Percentiles rank a stretch among this genome's conserved stretches.
Conservation (phyloP, 2,888 invertebrate genomes). For the Bimastos eiseni region DNA sequence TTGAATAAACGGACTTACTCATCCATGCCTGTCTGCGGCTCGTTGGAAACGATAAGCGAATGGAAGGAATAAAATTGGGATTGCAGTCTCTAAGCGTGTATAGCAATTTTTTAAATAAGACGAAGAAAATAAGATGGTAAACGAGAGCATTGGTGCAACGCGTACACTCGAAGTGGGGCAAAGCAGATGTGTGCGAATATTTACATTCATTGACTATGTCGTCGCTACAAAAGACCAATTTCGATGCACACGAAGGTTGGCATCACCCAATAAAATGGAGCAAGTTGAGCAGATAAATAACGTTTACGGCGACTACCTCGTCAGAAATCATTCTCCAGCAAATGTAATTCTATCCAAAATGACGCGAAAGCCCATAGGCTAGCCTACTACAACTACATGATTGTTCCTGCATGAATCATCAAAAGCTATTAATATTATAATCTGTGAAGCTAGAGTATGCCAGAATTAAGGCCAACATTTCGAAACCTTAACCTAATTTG, state of each 20-base stretch:
- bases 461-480: too few relatives aligned
- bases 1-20: not conserved
- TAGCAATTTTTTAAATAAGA: not conserved
- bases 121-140: not conserved
- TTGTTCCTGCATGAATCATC: not conserved
- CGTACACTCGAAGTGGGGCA: not conserved
- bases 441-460: too few relatives aligned
- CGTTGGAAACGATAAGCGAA: slow-evolving; percentile 3
- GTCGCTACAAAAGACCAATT: not conserved
- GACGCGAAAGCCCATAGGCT: not conserved
- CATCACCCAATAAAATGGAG: not conserved
- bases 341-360: not conserved
- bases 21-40: not conserved
- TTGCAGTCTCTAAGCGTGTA: not conserved
- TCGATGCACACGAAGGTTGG: not conserved
- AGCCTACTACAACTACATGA: too few relatives aligned
- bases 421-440: too few relatives aligned
- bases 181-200: not conserved
- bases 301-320: not conserved
- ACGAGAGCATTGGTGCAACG: not conserved
- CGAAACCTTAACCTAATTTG: too few relatives aligned
- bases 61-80: not conserved
- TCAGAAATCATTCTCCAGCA: not conserved
- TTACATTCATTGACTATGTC: not conserved
- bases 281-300: not conserved